Evolutionary conservation across 92 coral and sea anemone genomes (phyloP).

Genomic region (Epizoanthus illoricatus): DNA sequence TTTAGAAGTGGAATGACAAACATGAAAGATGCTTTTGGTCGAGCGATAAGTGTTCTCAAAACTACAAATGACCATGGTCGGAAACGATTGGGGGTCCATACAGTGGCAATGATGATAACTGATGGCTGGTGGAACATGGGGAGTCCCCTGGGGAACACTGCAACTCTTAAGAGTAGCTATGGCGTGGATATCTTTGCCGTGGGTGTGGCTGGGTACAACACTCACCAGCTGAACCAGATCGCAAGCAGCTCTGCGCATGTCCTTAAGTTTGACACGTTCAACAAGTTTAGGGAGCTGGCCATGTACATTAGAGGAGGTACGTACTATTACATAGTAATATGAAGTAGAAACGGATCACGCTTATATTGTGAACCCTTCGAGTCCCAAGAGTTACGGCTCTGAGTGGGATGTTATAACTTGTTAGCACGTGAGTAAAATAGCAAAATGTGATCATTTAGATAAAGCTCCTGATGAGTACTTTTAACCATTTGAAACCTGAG

Average conservation of each 20-base stretch:
- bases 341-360: too few relatives aligned
- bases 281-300: slow-evolving; percentile 79
- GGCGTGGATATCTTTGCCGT: slow-evolving; percentile 78
- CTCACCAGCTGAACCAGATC: slow-evolving; percentile 66
- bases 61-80: slow-evolving; percentile 47
- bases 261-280: slow-evolving; percentile 58
- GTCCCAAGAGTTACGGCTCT: too few relatives aligned
- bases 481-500: too few relatives aligned
- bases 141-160: slow-evolving; percentile 64
- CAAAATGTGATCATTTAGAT: too few relatives aligned
- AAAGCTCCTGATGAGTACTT: too few relatives aligned
- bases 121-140: slow-evolving; percentile 89
- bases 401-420: too few relatives aligned
- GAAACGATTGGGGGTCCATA: slow-evolving; percentile 74
- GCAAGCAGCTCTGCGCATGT: slow-evolving; percentile 70
- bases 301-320: slow-evolving; percentile 91
- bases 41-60: slow-evolving; percentile 45
- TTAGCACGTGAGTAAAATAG: too few relatives aligned
- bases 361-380: too few relatives aligned
- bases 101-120: slow-evolving; percentile 90
- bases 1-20: slow-evolving; percentile 73
- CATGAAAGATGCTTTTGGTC: slow-evolving; percentile 73
- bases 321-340: background rate
- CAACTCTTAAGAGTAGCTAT: slow-evolving; percentile 50
- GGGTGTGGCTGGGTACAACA: slow-evolving; percentile 74